Evolutionary conservation across 92 coral and sea anemone species (phyloP).

Genomic region (Porites rus): DNA sequence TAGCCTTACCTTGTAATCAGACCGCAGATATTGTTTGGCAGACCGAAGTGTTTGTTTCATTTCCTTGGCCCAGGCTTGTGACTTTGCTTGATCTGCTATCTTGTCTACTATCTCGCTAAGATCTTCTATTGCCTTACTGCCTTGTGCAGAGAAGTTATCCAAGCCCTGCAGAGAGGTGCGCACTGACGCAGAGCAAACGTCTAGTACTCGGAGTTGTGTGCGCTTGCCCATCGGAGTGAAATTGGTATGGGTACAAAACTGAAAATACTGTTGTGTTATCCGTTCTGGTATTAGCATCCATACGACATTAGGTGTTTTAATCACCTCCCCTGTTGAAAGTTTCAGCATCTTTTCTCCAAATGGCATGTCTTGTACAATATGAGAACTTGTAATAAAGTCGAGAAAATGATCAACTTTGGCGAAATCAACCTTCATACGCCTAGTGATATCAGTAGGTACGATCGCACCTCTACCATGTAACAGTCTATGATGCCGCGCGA

Average conservation of each 20-base stretch:
- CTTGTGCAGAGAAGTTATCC: constrained; percentile 66
- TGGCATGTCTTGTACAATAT: constrained; percentile 65
- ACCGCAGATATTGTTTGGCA: constrained; percentile 31
- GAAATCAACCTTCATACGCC: constrained; percentile 50
- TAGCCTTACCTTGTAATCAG: constrained; percentile 43
- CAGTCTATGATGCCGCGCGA: constrained; percentile 43
- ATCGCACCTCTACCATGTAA: constrained; percentile 43
- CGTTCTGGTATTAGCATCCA: constrained; percentile 59
- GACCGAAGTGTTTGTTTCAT: constrained; percentile 20
- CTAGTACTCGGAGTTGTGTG: constrained; percentile 53
- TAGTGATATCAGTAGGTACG: constrained; percentile 8
- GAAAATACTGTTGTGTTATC: constrained; percentile 58
- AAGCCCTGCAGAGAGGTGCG: constrained; percentile 68
- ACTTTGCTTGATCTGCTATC: constrained; percentile 29
- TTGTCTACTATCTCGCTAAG: constrained; percentile 44
- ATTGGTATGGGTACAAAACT: constrained; percentile 55
- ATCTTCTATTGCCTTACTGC: constrained; percentile 51
- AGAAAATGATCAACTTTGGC: constrained; percentile 55
- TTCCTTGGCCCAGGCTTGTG: constrained; percentile 29
- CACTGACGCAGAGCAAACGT: constrained; percentile 62
- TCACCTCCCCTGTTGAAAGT: constrained; percentile 56
- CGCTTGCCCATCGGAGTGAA: constrained; percentile 60
- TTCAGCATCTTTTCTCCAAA: constrained; percentile 61
- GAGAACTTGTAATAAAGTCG: constrained; percentile 62
- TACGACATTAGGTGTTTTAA: constrained; percentile 66